Evolutionary conservation across 2,113 vertebrate genomes (phyloP).

Genomic region (Columba janthina): DNA sequence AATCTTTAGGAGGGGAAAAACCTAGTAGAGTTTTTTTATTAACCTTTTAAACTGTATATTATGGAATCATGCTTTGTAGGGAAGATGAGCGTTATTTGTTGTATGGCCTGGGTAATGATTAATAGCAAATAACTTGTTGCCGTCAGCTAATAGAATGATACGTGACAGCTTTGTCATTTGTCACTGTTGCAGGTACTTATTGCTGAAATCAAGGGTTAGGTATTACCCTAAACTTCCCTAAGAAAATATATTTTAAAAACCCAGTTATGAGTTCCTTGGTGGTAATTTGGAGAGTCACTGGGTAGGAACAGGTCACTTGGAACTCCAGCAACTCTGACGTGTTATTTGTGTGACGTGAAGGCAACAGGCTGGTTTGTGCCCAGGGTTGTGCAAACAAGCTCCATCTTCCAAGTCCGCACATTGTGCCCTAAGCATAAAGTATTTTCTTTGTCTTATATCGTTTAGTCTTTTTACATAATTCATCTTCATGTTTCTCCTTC

Average conservation of each 20-base stretch:
- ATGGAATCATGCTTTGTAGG: background rate
- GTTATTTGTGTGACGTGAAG: background rate
- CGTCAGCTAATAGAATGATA: background rate
- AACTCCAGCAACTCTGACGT: accelerated
- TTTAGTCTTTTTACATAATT: background rate
- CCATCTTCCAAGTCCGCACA: accelerated
- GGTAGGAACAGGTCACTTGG: background rate
- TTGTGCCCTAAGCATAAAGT: background rate
- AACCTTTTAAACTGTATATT: background rate
- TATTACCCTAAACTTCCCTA: background rate
- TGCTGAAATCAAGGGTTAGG: background rate
- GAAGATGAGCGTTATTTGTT: background rate
- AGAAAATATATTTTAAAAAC: background rate
- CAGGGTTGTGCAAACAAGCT: background rate
- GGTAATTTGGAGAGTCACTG: background rate
- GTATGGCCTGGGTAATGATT: background rate
- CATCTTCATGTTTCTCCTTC: background rate
- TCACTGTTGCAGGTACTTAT: background rate
- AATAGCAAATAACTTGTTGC: background rate
- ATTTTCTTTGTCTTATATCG: background rate
- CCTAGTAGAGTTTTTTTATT: background rate
- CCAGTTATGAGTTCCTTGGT: background rate
- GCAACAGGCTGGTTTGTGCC: accelerated
- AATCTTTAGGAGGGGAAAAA: background rate
- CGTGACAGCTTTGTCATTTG: background rate